Percentiles rank a stretch among this genome's conserved stretches.
Evolutionary conservation across 2,113 vertebrate species (phyloP).

Genomic region (Electrona antarctica): DNA sequence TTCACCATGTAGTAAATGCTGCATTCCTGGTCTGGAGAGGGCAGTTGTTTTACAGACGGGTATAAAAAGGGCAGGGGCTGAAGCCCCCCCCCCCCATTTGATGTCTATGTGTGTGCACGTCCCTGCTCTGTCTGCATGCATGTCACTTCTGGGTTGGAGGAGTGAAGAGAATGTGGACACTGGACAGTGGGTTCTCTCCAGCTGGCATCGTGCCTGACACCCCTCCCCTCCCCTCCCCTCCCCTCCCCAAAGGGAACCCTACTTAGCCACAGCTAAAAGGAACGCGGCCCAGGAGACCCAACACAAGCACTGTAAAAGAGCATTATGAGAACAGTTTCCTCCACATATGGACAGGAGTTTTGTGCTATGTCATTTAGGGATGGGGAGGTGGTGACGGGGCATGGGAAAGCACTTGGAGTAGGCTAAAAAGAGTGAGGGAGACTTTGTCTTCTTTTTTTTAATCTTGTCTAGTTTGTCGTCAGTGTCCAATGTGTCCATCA

Average conservation of each 20-base stretch:
- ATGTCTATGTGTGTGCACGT: no score
- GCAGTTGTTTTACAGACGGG: no score
- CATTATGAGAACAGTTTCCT: slow-evolving; percentile 18
- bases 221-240: no score
- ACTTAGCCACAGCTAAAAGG: slow-evolving; percentile 4
- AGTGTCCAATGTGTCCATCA: no score
- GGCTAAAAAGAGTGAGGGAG: background rate
- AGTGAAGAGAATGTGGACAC: background rate
- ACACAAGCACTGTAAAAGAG: slow-evolving; percentile 26
- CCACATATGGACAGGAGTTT: slow-evolving; percentile 26
- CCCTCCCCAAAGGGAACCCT: background rate
- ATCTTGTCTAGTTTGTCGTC: no score
- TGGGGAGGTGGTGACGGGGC: slow-evolving; percentile 11
- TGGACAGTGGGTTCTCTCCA: background rate
- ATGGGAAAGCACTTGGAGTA: background rate
- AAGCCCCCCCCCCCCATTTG: no score
- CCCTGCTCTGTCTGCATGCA: no score
- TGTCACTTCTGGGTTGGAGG: no score
- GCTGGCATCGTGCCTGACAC: slow-evolving; percentile 10
- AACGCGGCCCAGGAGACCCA: slow-evolving; percentile 41
- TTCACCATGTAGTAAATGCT: no score
- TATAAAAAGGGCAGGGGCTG: no score
- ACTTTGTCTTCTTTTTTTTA: no score
- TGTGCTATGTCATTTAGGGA: slow-evolving; percentile 25
- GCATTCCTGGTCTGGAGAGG: no score